Evolutionary conservation across 2,888 invertebrate genomes (phyloP), one percentile per base, ranked within the genome.

Genomic region (Epirrita christyi): DNA sequence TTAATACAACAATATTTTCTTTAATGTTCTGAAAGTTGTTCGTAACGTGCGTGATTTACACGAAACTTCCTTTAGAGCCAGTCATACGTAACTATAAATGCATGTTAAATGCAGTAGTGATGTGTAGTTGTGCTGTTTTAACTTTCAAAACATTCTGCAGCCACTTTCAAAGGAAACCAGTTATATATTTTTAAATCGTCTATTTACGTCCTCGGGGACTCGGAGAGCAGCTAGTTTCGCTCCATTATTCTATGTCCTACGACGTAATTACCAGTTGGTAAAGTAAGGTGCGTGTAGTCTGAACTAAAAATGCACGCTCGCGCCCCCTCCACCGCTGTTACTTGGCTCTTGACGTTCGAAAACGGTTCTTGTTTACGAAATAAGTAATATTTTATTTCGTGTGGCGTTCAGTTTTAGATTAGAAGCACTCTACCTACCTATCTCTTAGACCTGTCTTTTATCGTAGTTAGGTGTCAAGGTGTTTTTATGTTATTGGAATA

Each of bases 71-170:
- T 40, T 14, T 11, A 41, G 6, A 38, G 7, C 14, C 13, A 38
- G 13, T 14, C 14, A 14, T 14, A 21, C 21, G 21, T 21, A 2
- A n/a, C 29, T 43, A 36, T 45, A 34, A 14, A 54, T 59, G 42
- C 38, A 46, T 40, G 2, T 21, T 21, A 4, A 46, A 45, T 49
- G 36, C n/a, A 53, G 40, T 41, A 32, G 27, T 36, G 27, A 51
- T 36, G 13, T 28, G 1, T 37, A 34, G 29, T 34, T 8, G 44
- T 14, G 40, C 44, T 41, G 36, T 42, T 55, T 29, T 32, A 32
- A 51, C 59, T 51, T 59, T 55, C 55, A 55, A 40, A 55, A 37
- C 50, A 27, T 37, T 29, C 44, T 34, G 27, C 38, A 40, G 40
- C 49, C n/a, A 43, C 14, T 40, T 38, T 21, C 36, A 41, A 32